phyloP scores from a whole-genome alignment of 2,797 vertebrate genomes.

The Sciurus vulgaris region DNA sequence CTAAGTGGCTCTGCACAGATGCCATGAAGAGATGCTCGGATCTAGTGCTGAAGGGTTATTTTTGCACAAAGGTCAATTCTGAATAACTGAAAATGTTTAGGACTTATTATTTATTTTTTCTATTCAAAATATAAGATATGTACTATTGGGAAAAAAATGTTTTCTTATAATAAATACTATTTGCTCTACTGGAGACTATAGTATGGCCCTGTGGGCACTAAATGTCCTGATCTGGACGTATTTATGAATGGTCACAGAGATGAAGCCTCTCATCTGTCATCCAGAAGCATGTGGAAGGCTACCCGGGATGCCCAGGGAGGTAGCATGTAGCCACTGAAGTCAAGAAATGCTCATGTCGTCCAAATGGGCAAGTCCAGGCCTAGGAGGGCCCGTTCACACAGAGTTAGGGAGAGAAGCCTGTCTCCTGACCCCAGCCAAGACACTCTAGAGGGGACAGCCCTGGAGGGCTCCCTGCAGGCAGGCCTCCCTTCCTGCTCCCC shows the following conservation, averaged over 20 bases:
- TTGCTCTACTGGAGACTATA: not conserved
- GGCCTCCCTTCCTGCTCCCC: too few species aligned
- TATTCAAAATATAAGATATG: not conserved
- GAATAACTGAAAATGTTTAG: not conserved
- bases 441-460: not conserved
- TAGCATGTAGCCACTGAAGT: accelerated
- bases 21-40: accelerated
- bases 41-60: not conserved
- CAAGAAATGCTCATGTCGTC: not conserved
- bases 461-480: not conserved
- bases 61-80: not conserved
- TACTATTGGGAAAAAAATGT: not conserved
- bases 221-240: accelerated
- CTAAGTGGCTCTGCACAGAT: not conserved
- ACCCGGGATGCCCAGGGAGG: not conserved
- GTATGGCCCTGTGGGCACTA: accelerated
- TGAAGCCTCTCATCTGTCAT: not conserved
- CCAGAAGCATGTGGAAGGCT: not conserved
- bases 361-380: not conserved
- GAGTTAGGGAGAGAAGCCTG: accelerated
- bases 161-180: not conserved
- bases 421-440: accelerated
- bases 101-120: not conserved
- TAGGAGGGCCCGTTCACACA: accelerated
- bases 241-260: not conserved